phyloP scores from a whole-genome alignment of 2,888 invertebrate genomes.

The Incurvaria masculella region DNA sequence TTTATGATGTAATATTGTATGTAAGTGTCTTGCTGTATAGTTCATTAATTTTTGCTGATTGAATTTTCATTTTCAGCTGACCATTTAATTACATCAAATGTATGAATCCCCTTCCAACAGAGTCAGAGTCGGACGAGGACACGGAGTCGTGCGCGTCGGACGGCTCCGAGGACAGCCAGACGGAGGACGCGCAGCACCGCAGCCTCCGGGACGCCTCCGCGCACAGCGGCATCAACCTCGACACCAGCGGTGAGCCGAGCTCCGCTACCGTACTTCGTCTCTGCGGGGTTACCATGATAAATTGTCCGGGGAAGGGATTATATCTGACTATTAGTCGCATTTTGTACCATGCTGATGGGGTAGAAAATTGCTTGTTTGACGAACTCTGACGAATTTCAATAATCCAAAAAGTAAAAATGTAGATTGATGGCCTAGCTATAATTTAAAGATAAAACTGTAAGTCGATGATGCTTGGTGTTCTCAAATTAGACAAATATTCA shows the following conservation, averaged over 20 bases:
- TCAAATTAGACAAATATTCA: no score
- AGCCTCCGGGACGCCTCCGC: conserved; percentile 18
- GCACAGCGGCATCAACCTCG: conserved; percentile 19
- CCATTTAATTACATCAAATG: no score
- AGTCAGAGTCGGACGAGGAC: conserved; percentile 24
- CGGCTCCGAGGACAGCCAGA: conserved; percentile 30
- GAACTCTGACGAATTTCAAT: neutral
- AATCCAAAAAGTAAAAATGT: no score
- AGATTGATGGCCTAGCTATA: no score
- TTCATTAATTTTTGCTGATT: no score
- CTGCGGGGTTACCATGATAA: neutral
- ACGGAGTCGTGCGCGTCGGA: conserved; percentile 25
- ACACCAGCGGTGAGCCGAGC: conserved; percentile 23
- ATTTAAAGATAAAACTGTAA: no score
- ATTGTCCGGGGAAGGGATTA: neutral
- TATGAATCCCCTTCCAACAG: no score
- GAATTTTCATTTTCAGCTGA: no score
- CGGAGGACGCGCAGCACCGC: conserved; percentile 28
- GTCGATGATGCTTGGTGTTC: no score
- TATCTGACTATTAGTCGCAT: no score
- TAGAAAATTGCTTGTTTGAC: neutral
- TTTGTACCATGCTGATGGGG: neutral
- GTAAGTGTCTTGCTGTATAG: no score
- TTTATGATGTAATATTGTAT: no score
- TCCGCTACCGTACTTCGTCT: neutral